These are phyloP conservation scores for Panulirus ornatus DNA, from an alignment of 1,140 invertebrate species.

Conservation along the genomic window DNA sequence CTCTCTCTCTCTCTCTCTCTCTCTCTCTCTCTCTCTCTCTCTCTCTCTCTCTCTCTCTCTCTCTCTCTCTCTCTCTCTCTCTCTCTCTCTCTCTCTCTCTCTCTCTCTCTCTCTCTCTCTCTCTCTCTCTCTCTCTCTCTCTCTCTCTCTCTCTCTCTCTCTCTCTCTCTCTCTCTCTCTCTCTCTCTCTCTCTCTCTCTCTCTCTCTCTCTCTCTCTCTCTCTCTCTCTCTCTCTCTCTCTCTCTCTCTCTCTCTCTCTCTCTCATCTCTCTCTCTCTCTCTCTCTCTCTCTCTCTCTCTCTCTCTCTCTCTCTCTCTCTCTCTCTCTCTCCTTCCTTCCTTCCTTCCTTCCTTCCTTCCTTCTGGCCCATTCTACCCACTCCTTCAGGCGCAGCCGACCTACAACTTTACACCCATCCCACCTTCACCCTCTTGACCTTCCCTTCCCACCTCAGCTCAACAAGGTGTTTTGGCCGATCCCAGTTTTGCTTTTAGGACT, in stretches of 20 bases:
- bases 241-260: too few species aligned
- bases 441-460: too few species aligned
- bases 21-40: background rate
- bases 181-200: too few species aligned
- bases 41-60: background rate
- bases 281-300: background rate
- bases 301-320: conserved; percentile 7
- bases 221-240: background rate
- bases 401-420: too few species aligned
- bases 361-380: too few species aligned
- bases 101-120: too few species aligned
- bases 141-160: conserved; percentile 7
- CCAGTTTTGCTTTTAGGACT: too few species aligned
- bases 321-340: background rate
- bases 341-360: conserved; percentile 7
- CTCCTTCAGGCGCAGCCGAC: too few species aligned
- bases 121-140: conserved; percentile 7
- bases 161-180: background rate
- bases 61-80: background rate
- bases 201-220: background rate
- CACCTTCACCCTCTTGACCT: too few species aligned
- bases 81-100: conserved; percentile 7
- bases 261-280: too few species aligned
- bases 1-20: conserved; percentile 7
- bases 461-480: too few species aligned